These are phyloP conservation scores for Sclerurus mexicanus DNA, from an alignment of 2,113 vertebrate species.

Conservation along the genomic window DNA sequence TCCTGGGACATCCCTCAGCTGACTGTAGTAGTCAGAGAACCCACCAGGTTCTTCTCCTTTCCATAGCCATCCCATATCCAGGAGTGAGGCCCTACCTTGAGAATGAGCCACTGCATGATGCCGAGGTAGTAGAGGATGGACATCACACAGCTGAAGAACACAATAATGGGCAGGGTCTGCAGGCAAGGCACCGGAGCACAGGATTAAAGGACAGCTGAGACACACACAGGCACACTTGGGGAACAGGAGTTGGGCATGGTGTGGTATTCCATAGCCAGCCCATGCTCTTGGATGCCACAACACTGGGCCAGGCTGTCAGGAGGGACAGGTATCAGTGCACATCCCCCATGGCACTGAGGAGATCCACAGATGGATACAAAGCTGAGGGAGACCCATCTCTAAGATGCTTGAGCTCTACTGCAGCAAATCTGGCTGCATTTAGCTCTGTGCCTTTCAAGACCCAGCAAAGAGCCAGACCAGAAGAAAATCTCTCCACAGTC, in stretches of 20 bases:
- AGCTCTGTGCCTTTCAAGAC: neutral
- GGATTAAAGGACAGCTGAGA: neutral
- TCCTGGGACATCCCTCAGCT: neutral
- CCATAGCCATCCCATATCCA: neutral
- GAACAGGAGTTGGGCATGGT: neutral
- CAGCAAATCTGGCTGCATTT: neutral
- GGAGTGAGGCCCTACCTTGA: constrained; percentile 80
- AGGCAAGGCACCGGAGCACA: neutral
- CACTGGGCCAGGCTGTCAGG: neutral
- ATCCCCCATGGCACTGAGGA: neutral
- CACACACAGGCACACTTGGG: neutral
- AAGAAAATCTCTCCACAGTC: neutral
- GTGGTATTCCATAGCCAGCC: neutral
- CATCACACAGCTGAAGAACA: constrained; percentile 95
- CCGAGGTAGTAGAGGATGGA: constrained; percentile 92
- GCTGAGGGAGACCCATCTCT: neutral
- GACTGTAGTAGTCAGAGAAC: neutral
- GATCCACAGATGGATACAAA: neutral
- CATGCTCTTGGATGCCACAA: neutral
- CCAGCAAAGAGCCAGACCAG: neutral
- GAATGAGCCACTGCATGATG: constrained; percentile 89
- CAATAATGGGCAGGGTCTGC: constrained; percentile 87
- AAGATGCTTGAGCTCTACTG: neutral
- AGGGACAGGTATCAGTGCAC: neutral
- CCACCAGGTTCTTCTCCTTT: neutral